Conservation (phyloP, 2,888 invertebrate genomes). For the Meteorus cinctellus region DNA sequence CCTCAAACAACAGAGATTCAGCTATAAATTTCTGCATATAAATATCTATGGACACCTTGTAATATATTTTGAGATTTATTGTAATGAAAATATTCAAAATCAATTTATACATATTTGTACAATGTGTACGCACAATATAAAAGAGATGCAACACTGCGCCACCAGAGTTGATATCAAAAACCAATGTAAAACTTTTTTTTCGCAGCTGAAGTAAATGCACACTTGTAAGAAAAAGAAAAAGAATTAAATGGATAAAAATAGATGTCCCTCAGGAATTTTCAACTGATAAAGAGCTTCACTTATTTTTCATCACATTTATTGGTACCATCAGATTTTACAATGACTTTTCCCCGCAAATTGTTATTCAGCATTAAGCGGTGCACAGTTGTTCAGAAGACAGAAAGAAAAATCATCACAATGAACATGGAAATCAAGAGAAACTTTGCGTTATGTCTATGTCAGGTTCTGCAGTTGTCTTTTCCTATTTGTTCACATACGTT, state of each 20-base stretch:
- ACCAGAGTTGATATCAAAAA: slow-evolving; percentile 48
- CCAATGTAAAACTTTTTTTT: slow-evolving; percentile 62
- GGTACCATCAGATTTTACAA: slow-evolving; percentile 66
- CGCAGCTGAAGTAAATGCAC: slow-evolving; percentile 63
- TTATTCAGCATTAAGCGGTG: slow-evolving; percentile 66
- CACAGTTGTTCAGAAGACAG: slow-evolving; percentile 51
- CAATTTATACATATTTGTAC: slow-evolving; percentile 16
- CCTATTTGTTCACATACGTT: not conserved
- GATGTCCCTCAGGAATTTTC: not conserved
- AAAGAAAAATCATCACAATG: slow-evolving; percentile 45
- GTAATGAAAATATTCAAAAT: slow-evolving; percentile 16
- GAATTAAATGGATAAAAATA: slow-evolving; percentile 12
- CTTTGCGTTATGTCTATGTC: slow-evolving; percentile 24
- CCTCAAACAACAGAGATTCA: not conserved
- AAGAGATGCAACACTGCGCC: slow-evolving; percentile 26
- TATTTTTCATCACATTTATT: slow-evolving; percentile 68
- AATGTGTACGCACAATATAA: not conserved
- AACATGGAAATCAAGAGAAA: slow-evolving; percentile 34
- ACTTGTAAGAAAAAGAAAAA: slow-evolving; percentile 53
- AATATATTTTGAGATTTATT: not conserved
- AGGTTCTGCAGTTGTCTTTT: not conserved
- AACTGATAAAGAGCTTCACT: slow-evolving; percentile 26
- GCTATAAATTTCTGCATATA: not conserved
- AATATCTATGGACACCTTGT: not conserved
- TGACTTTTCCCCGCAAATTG: slow-evolving; percentile 61